Evolutionary conservation across 2,888 invertebrate species (phyloP), one percentile per base, ranked within the genome.

Genomic region (Dryadula phaetusa): DNA sequence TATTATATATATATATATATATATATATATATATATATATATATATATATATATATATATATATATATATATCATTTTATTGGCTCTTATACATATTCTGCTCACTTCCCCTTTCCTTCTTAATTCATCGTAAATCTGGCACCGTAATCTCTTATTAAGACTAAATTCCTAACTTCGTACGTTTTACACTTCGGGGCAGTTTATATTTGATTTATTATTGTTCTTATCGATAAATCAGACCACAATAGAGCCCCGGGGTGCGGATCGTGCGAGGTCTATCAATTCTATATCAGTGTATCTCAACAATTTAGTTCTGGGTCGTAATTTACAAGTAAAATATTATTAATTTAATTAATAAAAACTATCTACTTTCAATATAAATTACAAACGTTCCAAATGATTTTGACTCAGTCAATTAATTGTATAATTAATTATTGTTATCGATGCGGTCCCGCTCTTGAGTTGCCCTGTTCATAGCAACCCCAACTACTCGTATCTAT

Each of bases 191-290:
- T 82, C 79, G 81, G 82, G 81, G 87, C 89, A 88, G 89, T 90
- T 90, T 82, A 86, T 82, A 86, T 91, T 89, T 91, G 91, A 92
- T 92, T 92, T 92, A 92, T 90, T 88, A 87, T 90, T 90, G 90
- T 90, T 90, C 91, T 92, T 90, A 83, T 81, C 82, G 86, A 90
- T 92, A 91, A 91, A 90, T 92, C 91, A 89, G 87, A 79, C 79
- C 77, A 89, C 89, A 89, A 90, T 89, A 87, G 87, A 85, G 84
- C 83, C 85, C 83, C 76, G 74, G 79, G 84, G 85, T 81, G 82
- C 81, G 79, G 76, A 76, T 75, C 74, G 74, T 73, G 72, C 84
- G 86, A 88, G 86, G 91, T 90, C 90, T 90, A 91, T 91, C 90
- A 91, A 91, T 90, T 88, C 88, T 60, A 60, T 18, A 32, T 44